These are phyloP conservation scores for Mycetomoellerius zeteki DNA, from an alignment of 1,140 invertebrate genomes.

Conservation along the genomic window DNA sequence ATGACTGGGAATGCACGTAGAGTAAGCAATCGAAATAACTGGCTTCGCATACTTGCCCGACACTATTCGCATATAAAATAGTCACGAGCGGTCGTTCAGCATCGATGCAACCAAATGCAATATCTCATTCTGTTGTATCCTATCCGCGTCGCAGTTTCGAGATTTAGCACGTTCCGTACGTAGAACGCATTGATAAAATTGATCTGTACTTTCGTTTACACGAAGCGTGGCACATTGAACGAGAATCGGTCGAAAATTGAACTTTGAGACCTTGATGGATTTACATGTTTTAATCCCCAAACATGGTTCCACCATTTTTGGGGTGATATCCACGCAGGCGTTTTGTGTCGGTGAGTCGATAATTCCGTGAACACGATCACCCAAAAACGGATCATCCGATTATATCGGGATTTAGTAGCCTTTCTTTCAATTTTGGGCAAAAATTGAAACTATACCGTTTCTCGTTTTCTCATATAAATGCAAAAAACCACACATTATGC, in stretches of 20 bases:
- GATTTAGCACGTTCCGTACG: constrained; percentile 66
- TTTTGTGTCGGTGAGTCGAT: constrained; percentile 3
- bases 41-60: constrained; percentile 20
- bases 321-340: constrained; percentile 28
- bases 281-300: constrained; percentile 54
- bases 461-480: not conserved
- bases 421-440: not conserved
- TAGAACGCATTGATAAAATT: constrained; percentile 39
- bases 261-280: constrained; percentile 56
- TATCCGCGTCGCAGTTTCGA: constrained; percentile 30
- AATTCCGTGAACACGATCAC: constrained; percentile 47
- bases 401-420: constrained; percentile 33
- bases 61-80: constrained; percentile 65
- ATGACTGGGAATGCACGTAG: constrained; percentile 26
- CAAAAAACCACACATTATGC: not conserved
- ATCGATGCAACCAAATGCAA: constrained; percentile 33
- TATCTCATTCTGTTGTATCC: constrained; percentile 43
- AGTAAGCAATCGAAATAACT: constrained; percentile 67
- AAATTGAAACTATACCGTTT: constrained; percentile 1
- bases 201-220: constrained; percentile 52
- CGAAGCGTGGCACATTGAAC: constrained; percentile 24
- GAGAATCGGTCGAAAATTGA: constrained; percentile 35
- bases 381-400: constrained; percentile 44
- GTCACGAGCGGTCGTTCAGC: constrained; percentile 51
- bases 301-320: constrained; percentile 51